Conservation (phyloP, 2,113 vertebrate species). For the Perca schrenkii region DNA sequence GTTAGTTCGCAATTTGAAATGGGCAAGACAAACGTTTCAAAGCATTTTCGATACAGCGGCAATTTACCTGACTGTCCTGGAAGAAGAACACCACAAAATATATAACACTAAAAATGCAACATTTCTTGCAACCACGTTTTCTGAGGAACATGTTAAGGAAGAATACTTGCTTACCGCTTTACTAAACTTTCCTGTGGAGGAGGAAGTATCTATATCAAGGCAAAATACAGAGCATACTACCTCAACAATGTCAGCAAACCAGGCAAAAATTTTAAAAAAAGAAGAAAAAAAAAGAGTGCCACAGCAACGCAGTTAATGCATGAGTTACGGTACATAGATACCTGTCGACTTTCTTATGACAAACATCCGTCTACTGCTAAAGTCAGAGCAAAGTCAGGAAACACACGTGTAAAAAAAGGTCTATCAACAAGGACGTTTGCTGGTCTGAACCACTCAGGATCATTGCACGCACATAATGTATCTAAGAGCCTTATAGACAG, state of each 20-base stretch:
- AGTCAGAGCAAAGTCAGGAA: constrained; percentile 61
- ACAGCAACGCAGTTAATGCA: constrained; percentile 76
- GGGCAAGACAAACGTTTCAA: constrained; percentile 76
- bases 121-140: constrained; percentile 78
- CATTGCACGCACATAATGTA: constrained; percentile 47
- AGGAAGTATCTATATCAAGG: constrained; percentile 86
- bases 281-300: constrained; percentile 44
- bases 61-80: constrained; percentile 84
- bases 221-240: constrained; percentile 79
- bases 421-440: constrained; percentile 56
- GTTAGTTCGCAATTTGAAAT: constrained; percentile 85
- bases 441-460: constrained; percentile 60
- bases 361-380: constrained; percentile 63
- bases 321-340: constrained; percentile 54
- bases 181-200: constrained; percentile 87
- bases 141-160: constrained; percentile 71
- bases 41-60: constrained; percentile 73
- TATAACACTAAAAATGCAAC: constrained; percentile 78
- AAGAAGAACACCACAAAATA: constrained; percentile 79
- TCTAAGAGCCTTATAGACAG: constrained; percentile 78
- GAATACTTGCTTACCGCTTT: constrained; percentile 84
- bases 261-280: constrained; percentile 46
- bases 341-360: constrained; percentile 52
- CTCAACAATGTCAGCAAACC: constrained; percentile 74
- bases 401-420: constrained; percentile 48